Percentiles rank a stretch among this genome's conserved stretches.
Evolutionary conservation across 2,888 invertebrate genomes (phyloP).

Genomic region (Trachelus stipa): DNA sequence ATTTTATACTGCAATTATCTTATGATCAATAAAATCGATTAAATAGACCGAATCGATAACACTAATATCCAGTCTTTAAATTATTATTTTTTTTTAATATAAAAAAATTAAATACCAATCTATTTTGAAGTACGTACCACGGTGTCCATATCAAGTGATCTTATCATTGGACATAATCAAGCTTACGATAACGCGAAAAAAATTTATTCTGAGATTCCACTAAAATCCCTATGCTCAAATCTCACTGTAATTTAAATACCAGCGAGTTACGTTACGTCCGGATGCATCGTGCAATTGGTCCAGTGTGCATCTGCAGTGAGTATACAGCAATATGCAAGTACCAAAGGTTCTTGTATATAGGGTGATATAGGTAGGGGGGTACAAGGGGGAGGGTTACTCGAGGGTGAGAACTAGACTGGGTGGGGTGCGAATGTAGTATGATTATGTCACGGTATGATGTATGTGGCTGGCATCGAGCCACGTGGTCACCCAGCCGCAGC

Average conservation of each 20-base stretch:
- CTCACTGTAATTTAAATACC: background rate
- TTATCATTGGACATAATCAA: background rate
- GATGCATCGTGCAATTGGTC: background rate
- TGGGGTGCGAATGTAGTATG: slow-evolving; percentile 53
- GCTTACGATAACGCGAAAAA: background rate
- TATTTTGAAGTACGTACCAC: background rate
- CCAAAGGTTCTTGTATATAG: background rate
- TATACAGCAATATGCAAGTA: slow-evolving; percentile 1
- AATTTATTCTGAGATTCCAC: background rate
- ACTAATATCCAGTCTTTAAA: background rate
- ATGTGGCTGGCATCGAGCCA: slow-evolving; percentile 56
- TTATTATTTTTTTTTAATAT: background rate
- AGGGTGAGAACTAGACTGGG: slow-evolving; percentile 47
- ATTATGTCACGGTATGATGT: slow-evolving; percentile 58
- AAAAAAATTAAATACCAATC: background rate
- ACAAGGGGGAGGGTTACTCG: slow-evolving; percentile 12
- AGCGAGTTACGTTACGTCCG: background rate
- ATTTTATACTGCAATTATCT: background rate
- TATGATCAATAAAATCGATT: too few relatives aligned
- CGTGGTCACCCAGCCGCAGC: slow-evolving; percentile 37
- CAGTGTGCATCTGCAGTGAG: background rate
- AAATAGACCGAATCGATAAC: background rate
- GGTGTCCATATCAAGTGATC: background rate
- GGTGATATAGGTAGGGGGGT: background rate
- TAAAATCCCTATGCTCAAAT: background rate